A percentile compares a stretch with the other conserved stretches of the same genome.
Conservation (phyloP, 2,888 invertebrate species). For the Campaea margaritaria region DNA sequence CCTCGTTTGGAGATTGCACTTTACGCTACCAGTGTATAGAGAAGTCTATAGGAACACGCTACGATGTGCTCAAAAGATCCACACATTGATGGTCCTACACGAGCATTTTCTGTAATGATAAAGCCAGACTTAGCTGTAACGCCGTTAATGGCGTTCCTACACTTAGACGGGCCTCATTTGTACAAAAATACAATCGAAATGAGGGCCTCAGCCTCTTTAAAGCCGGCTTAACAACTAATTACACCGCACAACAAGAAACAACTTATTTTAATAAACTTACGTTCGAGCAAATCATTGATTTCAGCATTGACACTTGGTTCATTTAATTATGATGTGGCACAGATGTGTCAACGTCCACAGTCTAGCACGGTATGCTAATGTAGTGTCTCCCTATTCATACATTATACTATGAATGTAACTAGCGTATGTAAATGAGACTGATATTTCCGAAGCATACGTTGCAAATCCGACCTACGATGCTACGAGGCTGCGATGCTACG, state of each 20-base stretch:
- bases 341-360: slow-evolving; percentile 20
- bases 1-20: too few species aligned
- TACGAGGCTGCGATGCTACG: slow-evolving; percentile 22
- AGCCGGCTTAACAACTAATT: too few species aligned
- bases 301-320: slow-evolving; percentile 3
- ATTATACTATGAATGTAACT: slow-evolving; percentile 38
- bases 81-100: too few species aligned
- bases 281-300: neutral
- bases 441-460: slow-evolving; percentile 55
- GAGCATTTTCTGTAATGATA: too few species aligned
- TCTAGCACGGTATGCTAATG: slow-evolving; percentile 31
- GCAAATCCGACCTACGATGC: slow-evolving; percentile 29
- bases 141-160: too few species aligned
- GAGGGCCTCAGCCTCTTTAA: too few species aligned
- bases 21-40: too few species aligned
- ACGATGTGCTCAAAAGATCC: too few species aligned
- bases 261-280: neutral
- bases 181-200: too few species aligned
- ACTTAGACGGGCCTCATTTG: too few species aligned
- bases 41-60: too few species aligned
- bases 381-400: slow-evolving; percentile 37
- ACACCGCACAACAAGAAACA: neutral
- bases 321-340: slow-evolving; percentile 9
- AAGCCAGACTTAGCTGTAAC: too few species aligned
- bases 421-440: slow-evolving; percentile 52